Conservation (phyloP, 2,113 vertebrate genomes). For the Neotragus pygmaeus region DNA sequence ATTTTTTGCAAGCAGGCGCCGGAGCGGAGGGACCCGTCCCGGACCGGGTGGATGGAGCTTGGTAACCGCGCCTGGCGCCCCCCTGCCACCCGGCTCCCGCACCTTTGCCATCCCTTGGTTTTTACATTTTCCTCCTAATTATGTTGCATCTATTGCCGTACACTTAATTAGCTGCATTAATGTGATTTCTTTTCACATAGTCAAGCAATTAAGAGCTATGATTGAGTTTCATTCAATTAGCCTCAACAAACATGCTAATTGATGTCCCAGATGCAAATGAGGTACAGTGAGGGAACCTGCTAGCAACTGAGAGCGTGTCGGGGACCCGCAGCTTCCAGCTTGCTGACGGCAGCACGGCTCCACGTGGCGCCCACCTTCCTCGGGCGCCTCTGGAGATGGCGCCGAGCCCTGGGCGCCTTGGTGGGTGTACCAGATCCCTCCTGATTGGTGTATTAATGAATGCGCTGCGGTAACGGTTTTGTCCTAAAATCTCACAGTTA, state of each 20-base stretch:
- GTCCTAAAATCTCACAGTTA: background rate
- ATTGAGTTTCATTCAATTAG: slow-evolving; percentile 99
- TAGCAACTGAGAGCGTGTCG: slow-evolving; percentile 72
- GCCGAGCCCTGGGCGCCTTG: background rate
- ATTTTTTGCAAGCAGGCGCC: slow-evolving; percentile 39
- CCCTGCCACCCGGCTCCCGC: background rate
- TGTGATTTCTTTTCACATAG: slow-evolving; percentile 99
- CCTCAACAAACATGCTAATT: slow-evolving; percentile 98
- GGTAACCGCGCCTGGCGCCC: background rate
- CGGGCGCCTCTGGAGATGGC: slow-evolving; percentile 39
- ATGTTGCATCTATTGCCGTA: slow-evolving; percentile 92
- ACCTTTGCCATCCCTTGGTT: slow-evolving; percentile 78
- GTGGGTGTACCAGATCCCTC: background rate
- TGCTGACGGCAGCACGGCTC: slow-evolving; percentile 64
- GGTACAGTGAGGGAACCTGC: slow-evolving; percentile 85
- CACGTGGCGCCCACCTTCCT: slow-evolving; percentile 54
- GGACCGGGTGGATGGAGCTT: background rate
- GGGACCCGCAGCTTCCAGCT: slow-evolving; percentile 68
- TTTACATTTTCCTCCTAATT: slow-evolving; percentile 86
- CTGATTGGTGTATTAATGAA: background rate
- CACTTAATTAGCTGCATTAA: slow-evolving; percentile 99
- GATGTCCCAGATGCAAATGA: slow-evolving; percentile 93
- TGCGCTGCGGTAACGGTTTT: rapidly evolving
- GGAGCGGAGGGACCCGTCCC: slow-evolving; percentile 61
- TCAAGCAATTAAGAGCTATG: slow-evolving; percentile 96